These are phyloP conservation scores for Montipora foliosa DNA, from an alignment of 64 coral and sea anemone species.

Conservation along the genomic window DNA sequence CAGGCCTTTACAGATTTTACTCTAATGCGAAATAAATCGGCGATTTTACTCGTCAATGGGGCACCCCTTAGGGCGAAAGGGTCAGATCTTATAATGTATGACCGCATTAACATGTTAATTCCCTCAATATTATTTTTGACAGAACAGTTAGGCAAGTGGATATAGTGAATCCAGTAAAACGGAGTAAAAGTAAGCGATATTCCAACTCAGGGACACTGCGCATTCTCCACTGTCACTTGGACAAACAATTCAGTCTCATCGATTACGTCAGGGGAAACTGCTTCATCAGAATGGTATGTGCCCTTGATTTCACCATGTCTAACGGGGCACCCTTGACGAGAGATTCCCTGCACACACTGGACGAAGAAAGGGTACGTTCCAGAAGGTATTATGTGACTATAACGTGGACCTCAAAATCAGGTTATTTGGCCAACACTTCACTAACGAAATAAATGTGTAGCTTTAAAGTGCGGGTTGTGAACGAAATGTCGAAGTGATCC, in stretches of 20 bases:
- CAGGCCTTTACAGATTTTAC: no score
- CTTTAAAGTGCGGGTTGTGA: no score
- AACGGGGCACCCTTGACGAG: constrained; percentile 72
- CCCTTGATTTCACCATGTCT: constrained; percentile 88
- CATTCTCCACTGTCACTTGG: constrained; percentile 76
- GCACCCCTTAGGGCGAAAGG: no score
- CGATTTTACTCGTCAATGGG: no score
- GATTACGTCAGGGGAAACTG: constrained; percentile 92
- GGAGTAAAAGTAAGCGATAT: constrained; percentile 68
- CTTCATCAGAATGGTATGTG: constrained; percentile 72
- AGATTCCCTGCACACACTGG: constrained; percentile 70
- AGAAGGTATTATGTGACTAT: background rate
- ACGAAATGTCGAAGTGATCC: no score
- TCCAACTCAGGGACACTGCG: constrained; percentile 75
- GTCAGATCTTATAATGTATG: no score
- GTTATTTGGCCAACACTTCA: background rate
- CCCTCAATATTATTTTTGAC: background rate
- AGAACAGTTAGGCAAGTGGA: constrained; percentile 71
- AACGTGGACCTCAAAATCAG: background rate
- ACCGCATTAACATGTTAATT: background rate
- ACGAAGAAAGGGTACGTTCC: constrained; percentile 47
- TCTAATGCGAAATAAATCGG: no score
- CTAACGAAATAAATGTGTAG: no score
- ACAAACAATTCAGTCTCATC: constrained; percentile 83
- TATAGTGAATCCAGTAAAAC: constrained; percentile 72